A percentile compares a stretch with the other conserved stretches of the same genome.
Evolutionary conservation across 2,797 vertebrate genomes (phyloP).

Genomic region (Microctenopoma stevenorrisi): DNA sequence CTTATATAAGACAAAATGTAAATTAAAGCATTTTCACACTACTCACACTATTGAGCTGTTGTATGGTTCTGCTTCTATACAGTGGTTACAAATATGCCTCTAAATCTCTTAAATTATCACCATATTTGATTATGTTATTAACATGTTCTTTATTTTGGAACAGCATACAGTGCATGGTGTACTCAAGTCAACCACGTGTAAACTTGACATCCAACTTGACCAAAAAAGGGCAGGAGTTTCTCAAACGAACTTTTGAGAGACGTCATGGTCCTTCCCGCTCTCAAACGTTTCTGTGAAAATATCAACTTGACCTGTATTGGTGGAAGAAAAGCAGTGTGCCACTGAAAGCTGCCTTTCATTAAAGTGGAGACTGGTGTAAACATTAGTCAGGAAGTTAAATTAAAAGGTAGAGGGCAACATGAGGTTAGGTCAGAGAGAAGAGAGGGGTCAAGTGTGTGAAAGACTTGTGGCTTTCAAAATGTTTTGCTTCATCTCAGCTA

Average conservation of each 20-base stretch:
- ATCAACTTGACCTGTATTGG: conserved; percentile 22
- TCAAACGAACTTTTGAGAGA: not conserved
- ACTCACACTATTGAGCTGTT: too few species aligned
- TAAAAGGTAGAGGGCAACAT: conserved; percentile 39
- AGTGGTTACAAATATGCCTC: too few species aligned
- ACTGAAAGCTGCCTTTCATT: conserved; percentile 68
- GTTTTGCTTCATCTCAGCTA: conserved; percentile 27
- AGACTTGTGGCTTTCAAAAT: conserved; percentile 2
- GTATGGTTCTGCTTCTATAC: too few species aligned
- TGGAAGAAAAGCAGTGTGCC: conserved; percentile 28
- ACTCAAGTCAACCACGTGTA: not conserved
- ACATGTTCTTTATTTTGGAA: not conserved
- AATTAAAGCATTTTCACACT: too few species aligned
- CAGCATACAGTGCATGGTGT: too few species aligned
- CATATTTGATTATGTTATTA: not conserved
- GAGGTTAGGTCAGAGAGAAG: conserved; percentile 45
- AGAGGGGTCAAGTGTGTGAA: conserved; percentile 49
- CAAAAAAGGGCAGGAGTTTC: conserved; percentile 12
- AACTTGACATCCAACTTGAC: conserved; percentile 3
- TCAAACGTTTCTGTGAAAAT: conserved; percentile 2
- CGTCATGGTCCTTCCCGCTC: conserved; percentile 9
- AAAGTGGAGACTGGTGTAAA: conserved; percentile 47
- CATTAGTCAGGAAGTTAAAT: conserved; percentile 54
- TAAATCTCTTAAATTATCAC: too few species aligned
- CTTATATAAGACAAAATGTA: too few species aligned